phyloP scores from a whole-genome alignment of 2,113 vertebrate genomes.

The Tychaedon coryphoeus region DNA sequence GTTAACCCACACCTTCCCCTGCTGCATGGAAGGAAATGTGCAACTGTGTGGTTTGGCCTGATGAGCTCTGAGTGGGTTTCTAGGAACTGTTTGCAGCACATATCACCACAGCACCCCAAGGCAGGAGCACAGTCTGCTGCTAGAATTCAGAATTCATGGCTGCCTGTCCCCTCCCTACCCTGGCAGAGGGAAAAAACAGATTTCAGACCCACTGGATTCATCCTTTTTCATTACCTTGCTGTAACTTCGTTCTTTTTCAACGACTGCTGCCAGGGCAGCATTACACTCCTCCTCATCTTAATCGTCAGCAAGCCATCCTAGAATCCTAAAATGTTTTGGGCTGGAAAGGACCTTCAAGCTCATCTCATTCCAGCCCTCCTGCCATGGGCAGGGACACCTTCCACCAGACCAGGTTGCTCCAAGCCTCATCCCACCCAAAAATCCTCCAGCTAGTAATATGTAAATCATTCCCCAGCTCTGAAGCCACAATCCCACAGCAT shows the following conservation, averaged over 20 bases:
- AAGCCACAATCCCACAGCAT: not conserved
- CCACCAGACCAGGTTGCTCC: not conserved
- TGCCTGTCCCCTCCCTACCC: not conserved
- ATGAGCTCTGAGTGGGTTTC: not conserved
- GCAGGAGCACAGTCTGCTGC: not conserved
- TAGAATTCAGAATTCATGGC: not conserved
- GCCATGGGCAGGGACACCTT: not conserved
- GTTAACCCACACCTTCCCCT: not conserved
- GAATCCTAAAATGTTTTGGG: not conserved
- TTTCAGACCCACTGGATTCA: not conserved
- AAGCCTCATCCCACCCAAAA: not conserved
- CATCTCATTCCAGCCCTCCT: fast-evolving
- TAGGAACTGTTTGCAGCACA: not conserved
- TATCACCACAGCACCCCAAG: not conserved
- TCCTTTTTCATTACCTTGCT: not conserved
- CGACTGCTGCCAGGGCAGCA: fast-evolving
- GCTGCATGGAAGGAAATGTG: not conserved
- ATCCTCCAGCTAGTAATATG: fast-evolving
- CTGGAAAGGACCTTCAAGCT: not conserved
- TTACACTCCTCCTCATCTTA: not conserved
- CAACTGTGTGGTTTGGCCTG: not conserved
- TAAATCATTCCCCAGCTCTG: not conserved
- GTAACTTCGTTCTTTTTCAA: not conserved
- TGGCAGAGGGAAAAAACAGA: not conserved
- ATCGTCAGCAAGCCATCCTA: not conserved